These are phyloP conservation scores for Diplosoma virens DNA, from an alignment of 23 tunicate species.

Conservation along the genomic window DNA sequence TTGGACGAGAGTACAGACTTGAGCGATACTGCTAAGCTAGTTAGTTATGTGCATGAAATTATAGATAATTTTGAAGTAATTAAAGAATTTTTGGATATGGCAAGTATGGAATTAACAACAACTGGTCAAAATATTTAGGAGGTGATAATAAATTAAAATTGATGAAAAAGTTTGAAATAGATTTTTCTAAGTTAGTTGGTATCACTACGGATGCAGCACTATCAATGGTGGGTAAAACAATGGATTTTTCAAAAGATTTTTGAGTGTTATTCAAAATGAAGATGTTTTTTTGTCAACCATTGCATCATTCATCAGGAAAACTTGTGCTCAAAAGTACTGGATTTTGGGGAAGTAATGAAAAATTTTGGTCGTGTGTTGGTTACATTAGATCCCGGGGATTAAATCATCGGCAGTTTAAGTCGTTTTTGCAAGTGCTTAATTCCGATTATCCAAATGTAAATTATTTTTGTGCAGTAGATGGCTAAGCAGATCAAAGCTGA, in stretches of 20 bases:
- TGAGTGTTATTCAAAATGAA: no score
- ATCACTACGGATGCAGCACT: no score
- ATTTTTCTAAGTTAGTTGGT: no score
- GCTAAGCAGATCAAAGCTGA: no score
- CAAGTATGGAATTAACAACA: slow-evolving; percentile 25
- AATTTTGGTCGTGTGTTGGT: background rate
- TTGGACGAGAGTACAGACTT: background rate
- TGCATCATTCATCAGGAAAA: slow-evolving; percentile 26
- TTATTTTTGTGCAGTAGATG: background rate
- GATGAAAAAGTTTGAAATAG: no score
- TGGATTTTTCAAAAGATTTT: background rate
- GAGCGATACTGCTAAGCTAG: background rate
- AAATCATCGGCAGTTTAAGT: slow-evolving; percentile 11
- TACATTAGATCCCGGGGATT: slow-evolving; percentile 4
- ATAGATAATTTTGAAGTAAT: slow-evolving; percentile 6
- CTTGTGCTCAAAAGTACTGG: slow-evolving; percentile 1
- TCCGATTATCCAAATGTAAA: background rate
- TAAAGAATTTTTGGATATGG: slow-evolving; percentile 23
- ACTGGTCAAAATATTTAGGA: slow-evolving; percentile 22
- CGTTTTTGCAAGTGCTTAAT: background rate
- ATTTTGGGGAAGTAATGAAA: slow-evolving; percentile 3
- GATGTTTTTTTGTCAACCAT: background rate
- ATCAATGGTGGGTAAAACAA: no score
- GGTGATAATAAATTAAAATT: slow-evolving; percentile 1
- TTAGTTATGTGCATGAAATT: background rate